Conservation (phyloP, 1,140 invertebrate species). For the Telenomus remus region DNA sequence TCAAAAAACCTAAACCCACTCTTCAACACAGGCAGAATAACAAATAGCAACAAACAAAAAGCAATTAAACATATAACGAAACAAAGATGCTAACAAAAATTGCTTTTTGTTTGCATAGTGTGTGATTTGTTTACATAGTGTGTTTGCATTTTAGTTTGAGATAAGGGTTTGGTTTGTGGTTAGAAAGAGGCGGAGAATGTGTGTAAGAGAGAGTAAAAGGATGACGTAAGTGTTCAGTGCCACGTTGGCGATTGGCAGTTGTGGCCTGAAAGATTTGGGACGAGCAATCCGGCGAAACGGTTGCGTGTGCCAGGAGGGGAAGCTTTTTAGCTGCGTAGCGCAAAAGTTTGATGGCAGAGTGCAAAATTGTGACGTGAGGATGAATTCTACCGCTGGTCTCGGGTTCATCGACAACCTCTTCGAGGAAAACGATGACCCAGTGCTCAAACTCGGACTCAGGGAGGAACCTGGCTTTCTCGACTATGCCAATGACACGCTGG, state of each 20-base stretch:
- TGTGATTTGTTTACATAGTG: too few relatives aligned
- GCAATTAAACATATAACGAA: too few relatives aligned
- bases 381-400: slow-evolving; percentile 20
- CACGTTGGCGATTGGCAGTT: slow-evolving; percentile 6
- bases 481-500: slow-evolving; percentile 19
- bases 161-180: too few relatives aligned
- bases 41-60: too few relatives aligned
- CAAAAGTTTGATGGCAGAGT: not conserved
- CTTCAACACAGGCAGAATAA: too few relatives aligned
- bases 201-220: not conserved
- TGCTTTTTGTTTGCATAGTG: too few relatives aligned
- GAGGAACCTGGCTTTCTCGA: slow-evolving; percentile 19
- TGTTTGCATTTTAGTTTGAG: too few relatives aligned
- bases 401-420: slow-evolving; percentile 24
- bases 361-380: not conserved
- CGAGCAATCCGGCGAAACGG: not conserved
- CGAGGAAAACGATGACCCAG: slow-evolving; percentile 18
- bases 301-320: not conserved
- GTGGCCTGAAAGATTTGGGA: not conserved
- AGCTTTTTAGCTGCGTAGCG: not conserved
- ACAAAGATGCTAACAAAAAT: too few relatives aligned
- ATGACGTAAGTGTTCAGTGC: slow-evolving; percentile 5
- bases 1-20: too few relatives aligned
- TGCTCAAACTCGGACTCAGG: slow-evolving; percentile 17
- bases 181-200: too few relatives aligned